Evolutionary conservation across 2,888 invertebrate genomes (phyloP).

Genomic region (Criorhina ranunculi): DNA sequence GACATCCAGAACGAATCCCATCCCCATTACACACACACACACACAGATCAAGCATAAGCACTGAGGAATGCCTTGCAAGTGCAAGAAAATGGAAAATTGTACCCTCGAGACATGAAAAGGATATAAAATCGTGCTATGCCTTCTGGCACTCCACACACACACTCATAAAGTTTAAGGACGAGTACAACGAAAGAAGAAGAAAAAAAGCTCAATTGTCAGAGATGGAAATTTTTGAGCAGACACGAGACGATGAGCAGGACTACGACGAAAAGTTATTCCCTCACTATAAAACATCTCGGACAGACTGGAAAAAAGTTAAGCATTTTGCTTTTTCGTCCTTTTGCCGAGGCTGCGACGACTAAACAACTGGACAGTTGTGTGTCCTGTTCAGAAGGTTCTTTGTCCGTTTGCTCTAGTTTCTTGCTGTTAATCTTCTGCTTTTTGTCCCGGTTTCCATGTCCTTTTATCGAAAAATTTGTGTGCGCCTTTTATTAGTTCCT

Average conservation of each 20-base stretch:
- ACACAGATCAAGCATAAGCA: conserved; percentile 26
- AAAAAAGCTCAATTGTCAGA: conserved; percentile 54
- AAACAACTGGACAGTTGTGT: conserved; percentile 34
- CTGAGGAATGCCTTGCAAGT: conserved; percentile 52
- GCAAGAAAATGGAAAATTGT: conserved; percentile 47
- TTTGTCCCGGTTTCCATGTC: conserved; percentile 7
- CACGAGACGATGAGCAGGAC: conserved; percentile 52
- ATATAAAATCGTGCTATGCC: conserved; percentile 41
- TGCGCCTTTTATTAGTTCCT: conserved; percentile 37
- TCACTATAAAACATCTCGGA: conserved; percentile 30
- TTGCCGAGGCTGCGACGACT: conserved; percentile 1
- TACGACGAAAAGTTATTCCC: conserved; percentile 51
- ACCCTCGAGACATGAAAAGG: conserved; percentile 46
- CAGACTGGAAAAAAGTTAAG: conserved; percentile 26
- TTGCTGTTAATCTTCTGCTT: conserved; percentile 10
- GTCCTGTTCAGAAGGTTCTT: conserved; percentile 15
- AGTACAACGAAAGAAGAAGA: not conserved
- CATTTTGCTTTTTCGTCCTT: not conserved
- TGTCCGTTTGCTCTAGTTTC: conserved; percentile 34
- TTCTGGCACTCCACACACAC: too few relatives aligned
- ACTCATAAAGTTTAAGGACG: too few relatives aligned
- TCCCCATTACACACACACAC: not conserved
- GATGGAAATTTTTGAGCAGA: conserved; percentile 56
- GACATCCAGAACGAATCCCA: conserved; percentile 30
- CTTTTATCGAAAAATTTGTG: conserved; percentile 30